Conservation (phyloP, 2,888 invertebrate genomes). For the Diadegma fenestrale region DNA sequence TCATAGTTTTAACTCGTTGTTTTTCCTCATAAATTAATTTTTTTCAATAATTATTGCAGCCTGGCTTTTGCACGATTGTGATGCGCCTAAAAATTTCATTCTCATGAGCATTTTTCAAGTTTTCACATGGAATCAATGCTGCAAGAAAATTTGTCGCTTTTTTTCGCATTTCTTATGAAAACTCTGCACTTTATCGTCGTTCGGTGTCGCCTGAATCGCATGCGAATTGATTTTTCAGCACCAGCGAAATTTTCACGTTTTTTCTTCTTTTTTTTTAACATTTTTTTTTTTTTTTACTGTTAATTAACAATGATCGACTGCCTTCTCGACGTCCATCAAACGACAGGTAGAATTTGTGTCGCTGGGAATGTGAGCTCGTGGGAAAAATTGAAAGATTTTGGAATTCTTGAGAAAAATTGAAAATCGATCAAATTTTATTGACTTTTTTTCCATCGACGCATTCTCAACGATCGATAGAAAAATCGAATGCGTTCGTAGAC, state of each 20-base stretch:
- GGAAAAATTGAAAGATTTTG: neutral
- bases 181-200: slow-evolving; percentile 42
- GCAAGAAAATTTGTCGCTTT: slow-evolving; percentile 5
- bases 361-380: neutral
- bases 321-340: slow-evolving; percentile 4
- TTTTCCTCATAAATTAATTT: neutral
- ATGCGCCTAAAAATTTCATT: slow-evolving; percentile 2
- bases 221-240: slow-evolving; percentile 39
- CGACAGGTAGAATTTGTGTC: slow-evolving; percentile 1
- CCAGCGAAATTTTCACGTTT: slow-evolving; percentile 30
- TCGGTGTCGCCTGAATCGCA: slow-evolving; percentile 38
- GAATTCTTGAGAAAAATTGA: neutral
- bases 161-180: slow-evolving; percentile 19
- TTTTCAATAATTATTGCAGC: slow-evolving; percentile 10
- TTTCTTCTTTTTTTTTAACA: slow-evolving; percentile 8
- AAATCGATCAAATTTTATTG: neutral
- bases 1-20: slow-evolving; percentile 33
- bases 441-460: neutral
- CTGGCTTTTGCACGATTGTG: slow-evolving; percentile 29
- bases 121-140: slow-evolving; percentile 42
- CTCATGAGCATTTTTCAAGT: slow-evolving; percentile 29
- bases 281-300: neutral
- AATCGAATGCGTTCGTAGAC: neutral
- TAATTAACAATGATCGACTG: neutral
- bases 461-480: slow-evolving; percentile 2